Percentiles rank a stretch among this genome's conserved stretches.
Conservation (phyloP, 2,113 vertebrate species). For the Heterotilapia buettikoferi region DNA sequence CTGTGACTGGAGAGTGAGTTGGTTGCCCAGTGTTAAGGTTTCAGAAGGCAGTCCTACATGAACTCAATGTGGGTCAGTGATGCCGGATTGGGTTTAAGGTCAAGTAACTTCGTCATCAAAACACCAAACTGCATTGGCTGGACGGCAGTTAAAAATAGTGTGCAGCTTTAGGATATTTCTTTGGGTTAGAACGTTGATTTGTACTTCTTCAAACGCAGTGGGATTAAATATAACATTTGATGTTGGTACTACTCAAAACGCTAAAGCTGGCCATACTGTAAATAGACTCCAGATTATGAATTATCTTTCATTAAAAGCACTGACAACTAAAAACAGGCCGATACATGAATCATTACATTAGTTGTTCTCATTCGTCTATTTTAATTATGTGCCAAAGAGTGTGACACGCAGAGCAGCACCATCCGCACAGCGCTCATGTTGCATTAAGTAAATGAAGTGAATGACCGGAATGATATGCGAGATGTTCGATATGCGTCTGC, state of each 20-base stretch:
- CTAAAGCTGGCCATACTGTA: accelerated
- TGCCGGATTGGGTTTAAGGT: slow-evolving; percentile 33
- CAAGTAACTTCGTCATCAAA: slow-evolving; percentile 30
- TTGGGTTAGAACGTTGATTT: background rate
- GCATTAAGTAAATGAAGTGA: background rate
- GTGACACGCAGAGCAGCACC: background rate
- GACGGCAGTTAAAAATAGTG: slow-evolving; percentile 6
- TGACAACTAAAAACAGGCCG: background rate
- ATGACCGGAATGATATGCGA: background rate
- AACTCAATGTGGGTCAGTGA: slow-evolving; percentile 43
- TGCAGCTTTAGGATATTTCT: background rate
- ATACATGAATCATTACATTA: background rate
- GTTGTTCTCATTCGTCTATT: background rate
- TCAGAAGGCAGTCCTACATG: slow-evolving; percentile 2
- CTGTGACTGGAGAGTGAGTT: background rate
- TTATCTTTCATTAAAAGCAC: background rate
- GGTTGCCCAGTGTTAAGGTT: background rate
- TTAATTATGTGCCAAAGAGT: background rate
- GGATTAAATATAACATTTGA: background rate
- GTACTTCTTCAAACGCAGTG: background rate
- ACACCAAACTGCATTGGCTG: background rate
- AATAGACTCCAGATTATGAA: background rate
- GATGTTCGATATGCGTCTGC: background rate
- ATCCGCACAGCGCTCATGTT: background rate
- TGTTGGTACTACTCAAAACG: background rate